A percentile compares a stretch with the other conserved stretches of the same genome.
These are phyloP conservation scores for Aptenodytes patagonicus DNA, from an alignment of 2,113 vertebrate genomes.

Conservation along the genomic window DNA sequence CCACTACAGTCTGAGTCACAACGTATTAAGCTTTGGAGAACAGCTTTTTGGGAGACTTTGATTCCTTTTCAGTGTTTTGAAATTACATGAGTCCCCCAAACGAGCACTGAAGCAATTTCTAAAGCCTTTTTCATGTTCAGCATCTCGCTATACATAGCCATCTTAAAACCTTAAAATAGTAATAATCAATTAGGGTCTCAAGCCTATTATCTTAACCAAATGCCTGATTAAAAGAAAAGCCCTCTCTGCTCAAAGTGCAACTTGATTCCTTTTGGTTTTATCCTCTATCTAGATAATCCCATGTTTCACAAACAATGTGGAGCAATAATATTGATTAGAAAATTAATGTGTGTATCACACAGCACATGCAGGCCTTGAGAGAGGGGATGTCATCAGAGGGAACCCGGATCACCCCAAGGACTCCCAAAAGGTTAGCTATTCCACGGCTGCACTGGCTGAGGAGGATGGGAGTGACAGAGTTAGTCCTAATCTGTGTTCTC, in stretches of 20 bases:
- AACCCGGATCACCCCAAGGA: neutral
- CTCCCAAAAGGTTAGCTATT: neutral
- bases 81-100: neutral
- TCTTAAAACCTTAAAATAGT: slow-evolving; percentile 70
- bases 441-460: neutral
- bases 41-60: neutral
- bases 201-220: slow-evolving; percentile 70
- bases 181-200: slow-evolving; percentile 67
- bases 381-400: slow-evolving; percentile 12
- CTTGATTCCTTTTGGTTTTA: slow-evolving; percentile 61
- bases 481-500: neutral
- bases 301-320: slow-evolving; percentile 55
- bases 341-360: slow-evolving; percentile 34
- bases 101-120: neutral
- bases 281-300: slow-evolving; percentile 62
- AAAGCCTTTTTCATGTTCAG: slow-evolving; percentile 15
- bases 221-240: slow-evolving; percentile 69
- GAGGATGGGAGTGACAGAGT: neutral
- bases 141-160: slow-evolving; percentile 46
- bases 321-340: slow-evolving; percentile 47
- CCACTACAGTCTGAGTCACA: neutral
- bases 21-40: neutral
- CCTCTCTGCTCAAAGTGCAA: slow-evolving; percentile 57
- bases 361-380: slow-evolving; percentile 12
- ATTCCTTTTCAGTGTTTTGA: neutral